Percentiles rank a stretch among this genome's conserved stretches.
Conservation (phyloP, 2,113 vertebrate species). For the Gymnorhina tibicen region DNA sequence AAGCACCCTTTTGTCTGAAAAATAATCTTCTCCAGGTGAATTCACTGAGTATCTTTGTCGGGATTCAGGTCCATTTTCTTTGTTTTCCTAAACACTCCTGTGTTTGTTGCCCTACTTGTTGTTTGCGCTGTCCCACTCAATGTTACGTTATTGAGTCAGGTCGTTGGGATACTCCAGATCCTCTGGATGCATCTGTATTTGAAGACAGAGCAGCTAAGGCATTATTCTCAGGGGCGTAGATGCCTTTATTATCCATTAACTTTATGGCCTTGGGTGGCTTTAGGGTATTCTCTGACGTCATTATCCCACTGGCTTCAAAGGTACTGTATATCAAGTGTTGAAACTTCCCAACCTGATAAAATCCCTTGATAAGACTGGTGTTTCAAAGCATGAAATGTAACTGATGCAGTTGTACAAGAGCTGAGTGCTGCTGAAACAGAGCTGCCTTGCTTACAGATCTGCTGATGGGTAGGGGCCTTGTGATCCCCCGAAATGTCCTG, state of each 20-base stretch:
- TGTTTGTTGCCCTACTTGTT: background rate
- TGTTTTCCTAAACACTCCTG: background rate
- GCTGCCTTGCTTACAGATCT: background rate
- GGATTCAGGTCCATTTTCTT: background rate
- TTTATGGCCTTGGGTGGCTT: slow-evolving; percentile 18
- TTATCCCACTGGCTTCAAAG: slow-evolving; percentile 24
- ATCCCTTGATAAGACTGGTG: background rate
- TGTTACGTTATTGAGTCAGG: background rate
- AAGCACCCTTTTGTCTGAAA: background rate
- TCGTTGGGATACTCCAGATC: background rate
- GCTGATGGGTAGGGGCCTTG: background rate
- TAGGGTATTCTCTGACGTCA: background rate
- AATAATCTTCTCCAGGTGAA: background rate
- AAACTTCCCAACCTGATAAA: slow-evolving; percentile 27
- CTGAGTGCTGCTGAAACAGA: background rate
- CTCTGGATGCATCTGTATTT: background rate
- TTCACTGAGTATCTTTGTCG: background rate
- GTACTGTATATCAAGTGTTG: slow-evolving; percentile 16
- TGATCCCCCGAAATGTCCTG: background rate
- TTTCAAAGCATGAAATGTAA: background rate
- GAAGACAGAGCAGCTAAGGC: background rate
- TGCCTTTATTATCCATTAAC: slow-evolving; percentile 49
- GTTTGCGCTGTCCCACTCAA: background rate
- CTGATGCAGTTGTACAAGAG: background rate
- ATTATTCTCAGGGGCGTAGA: background rate